Percentiles rank a stretch among this genome's conserved stretches.
Evolutionary conservation across 2,797 vertebrate species (phyloP).

Genomic region (Netta rufina): DNA sequence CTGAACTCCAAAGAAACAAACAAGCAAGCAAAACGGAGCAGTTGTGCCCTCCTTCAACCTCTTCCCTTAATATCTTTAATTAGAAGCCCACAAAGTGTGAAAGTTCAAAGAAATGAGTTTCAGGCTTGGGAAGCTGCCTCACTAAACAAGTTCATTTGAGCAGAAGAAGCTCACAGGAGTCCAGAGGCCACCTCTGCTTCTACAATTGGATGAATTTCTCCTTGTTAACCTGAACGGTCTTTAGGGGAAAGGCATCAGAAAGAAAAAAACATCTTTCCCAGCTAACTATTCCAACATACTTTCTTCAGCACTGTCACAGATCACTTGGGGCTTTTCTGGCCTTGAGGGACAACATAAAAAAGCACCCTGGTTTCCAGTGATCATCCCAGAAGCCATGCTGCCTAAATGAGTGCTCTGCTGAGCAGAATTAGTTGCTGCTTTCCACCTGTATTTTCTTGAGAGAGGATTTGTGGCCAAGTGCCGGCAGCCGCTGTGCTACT

Average conservation of each 20-base stretch:
- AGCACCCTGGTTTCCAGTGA: background rate
- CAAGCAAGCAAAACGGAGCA: background rate
- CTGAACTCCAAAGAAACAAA: constrained; percentile 18
- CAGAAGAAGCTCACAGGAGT: background rate
- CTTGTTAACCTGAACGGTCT: background rate
- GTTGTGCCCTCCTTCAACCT: background rate
- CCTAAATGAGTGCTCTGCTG: background rate
- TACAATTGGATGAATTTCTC: background rate
- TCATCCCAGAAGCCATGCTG: background rate
- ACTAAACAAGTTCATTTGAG: background rate
- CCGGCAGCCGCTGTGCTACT: background rate
- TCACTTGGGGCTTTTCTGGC: background rate
- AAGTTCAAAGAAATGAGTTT: constrained; percentile 17
- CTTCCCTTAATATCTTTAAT: constrained; percentile 18
- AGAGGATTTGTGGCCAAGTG: background rate
- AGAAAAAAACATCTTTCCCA: background rate
- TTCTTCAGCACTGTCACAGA: background rate
- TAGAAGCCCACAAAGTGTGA: background rate
- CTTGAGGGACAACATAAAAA: background rate
- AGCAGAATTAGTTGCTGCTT: constrained; percentile 32
- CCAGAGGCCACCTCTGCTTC: background rate
- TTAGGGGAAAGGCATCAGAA: background rate
- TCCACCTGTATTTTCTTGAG: constrained; percentile 33
- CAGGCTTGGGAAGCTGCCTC: background rate
- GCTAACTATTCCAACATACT: background rate